Evolutionary conservation across 2,888 invertebrate genomes (phyloP).

Genomic region (Microctonus brassicae): DNA sequence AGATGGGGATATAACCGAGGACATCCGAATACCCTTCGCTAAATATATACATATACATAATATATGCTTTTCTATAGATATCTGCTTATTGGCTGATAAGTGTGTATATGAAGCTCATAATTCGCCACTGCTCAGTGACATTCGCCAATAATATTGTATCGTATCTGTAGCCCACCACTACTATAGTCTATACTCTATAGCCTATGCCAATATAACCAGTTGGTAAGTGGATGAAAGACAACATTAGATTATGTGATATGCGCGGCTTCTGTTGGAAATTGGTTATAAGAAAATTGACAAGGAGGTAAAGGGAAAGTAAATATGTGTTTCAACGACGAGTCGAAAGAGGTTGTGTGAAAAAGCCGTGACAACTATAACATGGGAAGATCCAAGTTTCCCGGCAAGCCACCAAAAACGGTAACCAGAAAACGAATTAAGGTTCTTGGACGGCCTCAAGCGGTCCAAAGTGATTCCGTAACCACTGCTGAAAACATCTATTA

Average conservation of each 20-base stretch:
- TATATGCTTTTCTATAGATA: no score
- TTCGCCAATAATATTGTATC: no score
- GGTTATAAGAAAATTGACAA: neutral
- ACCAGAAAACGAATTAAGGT: constrained; percentile 89
- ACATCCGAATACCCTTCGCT: no score
- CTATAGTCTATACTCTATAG: no score
- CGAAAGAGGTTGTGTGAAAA: constrained; percentile 73
- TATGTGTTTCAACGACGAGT: constrained; percentile 54
- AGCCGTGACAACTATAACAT: constrained; percentile 72
- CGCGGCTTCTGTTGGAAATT: constrained; percentile 31
- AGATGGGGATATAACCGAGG: no score
- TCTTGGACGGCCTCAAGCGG: constrained; percentile 74
- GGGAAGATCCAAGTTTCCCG: constrained; percentile 89
- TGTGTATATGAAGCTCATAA: no score
- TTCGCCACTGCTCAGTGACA: no score
- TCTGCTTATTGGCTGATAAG: no score
- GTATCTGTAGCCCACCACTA: no score
- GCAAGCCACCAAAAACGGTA: constrained; percentile 89
- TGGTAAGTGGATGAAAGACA: constrained; percentile 10
- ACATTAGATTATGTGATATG: constrained; percentile 29
- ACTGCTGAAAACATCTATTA: constrained; percentile 70
- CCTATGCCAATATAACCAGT: constrained; percentile 4
- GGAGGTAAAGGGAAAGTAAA: constrained; percentile 62
- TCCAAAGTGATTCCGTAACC: constrained; percentile 71
- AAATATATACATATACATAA: no score